Base-by-base conservation (phyloP, 1,140 invertebrate genomes). In the Conus betulinus region DNA sequence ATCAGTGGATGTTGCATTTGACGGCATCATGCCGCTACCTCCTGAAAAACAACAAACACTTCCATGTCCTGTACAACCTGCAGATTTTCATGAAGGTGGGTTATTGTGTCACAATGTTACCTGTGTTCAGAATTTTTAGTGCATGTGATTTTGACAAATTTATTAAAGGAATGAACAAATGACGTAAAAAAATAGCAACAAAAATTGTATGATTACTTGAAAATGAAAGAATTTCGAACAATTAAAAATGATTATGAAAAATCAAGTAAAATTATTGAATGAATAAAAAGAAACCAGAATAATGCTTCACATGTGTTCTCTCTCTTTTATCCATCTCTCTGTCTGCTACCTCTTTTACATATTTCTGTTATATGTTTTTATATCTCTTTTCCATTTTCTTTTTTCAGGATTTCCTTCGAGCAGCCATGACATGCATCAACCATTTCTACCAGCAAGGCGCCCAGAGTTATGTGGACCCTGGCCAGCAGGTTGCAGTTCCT, bases 61-160 rank as follows among this genome's bases (percentile, higher is more conserved):
- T 93, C 71, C 91, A 95, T 89, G 92, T 93, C 17, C 91, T 96
- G 13, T 95, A 96, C 88, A 92, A 95, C 51, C 91, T 95, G 81
- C 95, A 95, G 89, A 86, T 95, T 27, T 94, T 95, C 83, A 95
- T 95, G 94, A 95, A 95, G 94, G 95, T 95, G 85, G 85, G 85
- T 89, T 25, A 15, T 6, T 55, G 57, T 60, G 57, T 60, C 57
- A 8, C 15, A 60, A 39, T 39, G 39, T 39, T 39, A 39, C 39
- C 39, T 39, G 39, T 39, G 39, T 39, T 39, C 3, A 39, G 3
- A 1, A 39, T 39, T 39, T 39, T 39, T 39, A 1, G 39, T 39
- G 39, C 39, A 39, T 39, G 39, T 39, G 39, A 39, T 39, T 39
- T 39, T 39, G 39, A 39, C 0, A 39, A 39, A 39, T 39, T 0